These are phyloP conservation scores for Erpobdella octoculata DNA, from an alignment of 2,888 invertebrate species.

Conservation along the genomic window DNA sequence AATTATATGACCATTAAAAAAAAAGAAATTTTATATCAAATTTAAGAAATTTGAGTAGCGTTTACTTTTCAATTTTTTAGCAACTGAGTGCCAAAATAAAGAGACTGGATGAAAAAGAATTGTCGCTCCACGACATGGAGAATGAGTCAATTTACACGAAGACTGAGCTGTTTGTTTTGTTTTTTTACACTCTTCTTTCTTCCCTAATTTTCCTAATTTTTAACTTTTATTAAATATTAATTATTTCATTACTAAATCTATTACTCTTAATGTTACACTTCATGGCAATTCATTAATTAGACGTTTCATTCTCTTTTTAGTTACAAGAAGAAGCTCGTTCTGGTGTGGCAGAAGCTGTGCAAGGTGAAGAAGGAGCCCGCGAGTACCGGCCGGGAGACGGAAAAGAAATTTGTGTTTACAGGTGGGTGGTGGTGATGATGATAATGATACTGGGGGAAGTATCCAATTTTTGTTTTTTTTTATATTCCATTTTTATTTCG, in stretches of 20 bases:
- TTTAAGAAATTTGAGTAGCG: background rate
- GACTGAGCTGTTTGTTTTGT: slow-evolving; percentile 18
- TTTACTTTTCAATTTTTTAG: background rate
- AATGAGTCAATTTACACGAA: slow-evolving; percentile 16
- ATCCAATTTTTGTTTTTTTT: background rate
- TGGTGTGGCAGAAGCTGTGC: slow-evolving; percentile 55
- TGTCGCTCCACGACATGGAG: slow-evolving; percentile 11
- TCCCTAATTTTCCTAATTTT: background rate
- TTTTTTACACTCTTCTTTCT: too few species aligned
- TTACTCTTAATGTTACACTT: background rate
- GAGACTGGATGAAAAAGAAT: slow-evolving; percentile 10
- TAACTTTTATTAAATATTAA: background rate
- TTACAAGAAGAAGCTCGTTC: slow-evolving; percentile 52
- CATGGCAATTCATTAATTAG: background rate
- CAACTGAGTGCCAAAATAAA: background rate
- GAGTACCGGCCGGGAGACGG: slow-evolving; percentile 44
- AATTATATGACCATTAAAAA: too few species aligned
- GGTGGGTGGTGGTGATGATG: slow-evolving; percentile 40
- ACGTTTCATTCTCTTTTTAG: slow-evolving; percentile 40
- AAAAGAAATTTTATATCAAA: too few species aligned
- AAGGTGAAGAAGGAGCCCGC: slow-evolving; percentile 52
- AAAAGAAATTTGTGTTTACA: slow-evolving; percentile 43
- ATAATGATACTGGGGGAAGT: background rate
- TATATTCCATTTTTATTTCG: background rate
- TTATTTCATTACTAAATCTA: background rate